phyloP scores from a whole-genome alignment of 2,113 vertebrate genomes.

The Axis porcinus region DNA sequence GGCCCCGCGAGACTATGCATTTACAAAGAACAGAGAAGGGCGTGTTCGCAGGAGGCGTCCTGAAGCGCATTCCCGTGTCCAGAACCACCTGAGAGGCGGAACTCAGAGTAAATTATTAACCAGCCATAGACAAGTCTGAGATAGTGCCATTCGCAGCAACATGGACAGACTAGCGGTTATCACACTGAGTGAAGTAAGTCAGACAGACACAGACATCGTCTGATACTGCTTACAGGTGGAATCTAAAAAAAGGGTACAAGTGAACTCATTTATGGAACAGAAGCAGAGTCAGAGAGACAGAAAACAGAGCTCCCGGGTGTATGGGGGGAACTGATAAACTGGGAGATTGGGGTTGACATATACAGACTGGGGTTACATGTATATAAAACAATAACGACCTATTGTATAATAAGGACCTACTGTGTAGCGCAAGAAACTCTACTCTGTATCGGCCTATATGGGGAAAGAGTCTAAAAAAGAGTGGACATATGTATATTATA shows the following conservation, averaged over 20 bases:
- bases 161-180: not conserved
- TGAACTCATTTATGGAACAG: not conserved
- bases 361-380: not conserved
- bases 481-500: not conserved
- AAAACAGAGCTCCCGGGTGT: not conserved
- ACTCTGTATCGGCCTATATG: not conserved
- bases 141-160: not conserved
- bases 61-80: rapidly evolving
- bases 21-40: not conserved
- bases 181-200: not conserved
- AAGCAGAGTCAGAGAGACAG: not conserved
- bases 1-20: not conserved
- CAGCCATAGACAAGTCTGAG: rapidly evolving
- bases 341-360: not conserved
- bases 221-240: rapidly evolving
- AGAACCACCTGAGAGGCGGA: not conserved
- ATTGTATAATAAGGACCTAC: too few species aligned
- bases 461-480: not conserved
- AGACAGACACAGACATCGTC: rapidly evolving
- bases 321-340: not conserved
- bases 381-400: not conserved
- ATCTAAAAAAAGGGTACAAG: not conserved
- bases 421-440: not conserved
- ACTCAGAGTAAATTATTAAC: not conserved
- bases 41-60: rapidly evolving